Evolutionary conservation across 2,113 vertebrate genomes (phyloP).

Genomic region (Ciconia boyciana): DNA sequence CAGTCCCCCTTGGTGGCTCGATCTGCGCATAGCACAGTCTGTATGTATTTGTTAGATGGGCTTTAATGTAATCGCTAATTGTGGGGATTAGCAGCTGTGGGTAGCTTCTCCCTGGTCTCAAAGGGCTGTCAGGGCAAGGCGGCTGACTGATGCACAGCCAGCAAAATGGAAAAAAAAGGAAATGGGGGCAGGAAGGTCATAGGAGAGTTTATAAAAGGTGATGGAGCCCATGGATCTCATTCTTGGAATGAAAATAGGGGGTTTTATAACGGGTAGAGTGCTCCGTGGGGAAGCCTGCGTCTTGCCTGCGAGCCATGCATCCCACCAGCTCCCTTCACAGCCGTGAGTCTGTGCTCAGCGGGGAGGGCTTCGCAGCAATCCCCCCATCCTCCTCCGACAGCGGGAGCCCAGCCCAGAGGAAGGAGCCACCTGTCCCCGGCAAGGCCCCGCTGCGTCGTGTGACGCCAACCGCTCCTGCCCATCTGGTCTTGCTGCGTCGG

Average conservation of each 20-base stretch:
- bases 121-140: neutral
- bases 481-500: neutral
- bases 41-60: neutral
- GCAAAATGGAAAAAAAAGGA: neutral
- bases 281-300: accelerated
- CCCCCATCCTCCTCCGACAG: accelerated
- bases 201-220: neutral
- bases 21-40: neutral
- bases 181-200: neutral
- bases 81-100: neutral
- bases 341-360: accelerated
- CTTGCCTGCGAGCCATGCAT: accelerated
- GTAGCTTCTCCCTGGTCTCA: neutral
- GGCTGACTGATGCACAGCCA: neutral
- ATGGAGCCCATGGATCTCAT: neutral
- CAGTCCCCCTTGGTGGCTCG: neutral
- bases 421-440: neutral
- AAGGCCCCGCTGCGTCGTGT: accelerated
- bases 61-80: neutral
- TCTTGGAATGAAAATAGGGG: neutral
- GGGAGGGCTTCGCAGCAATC: accelerated
- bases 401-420: accelerated
- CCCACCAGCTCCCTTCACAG: neutral
- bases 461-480: neutral
- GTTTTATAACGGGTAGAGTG: neutral